Base-by-base conservation (phyloP, 2,113 vertebrate genomes). In the Dicaeum eximium region DNA sequence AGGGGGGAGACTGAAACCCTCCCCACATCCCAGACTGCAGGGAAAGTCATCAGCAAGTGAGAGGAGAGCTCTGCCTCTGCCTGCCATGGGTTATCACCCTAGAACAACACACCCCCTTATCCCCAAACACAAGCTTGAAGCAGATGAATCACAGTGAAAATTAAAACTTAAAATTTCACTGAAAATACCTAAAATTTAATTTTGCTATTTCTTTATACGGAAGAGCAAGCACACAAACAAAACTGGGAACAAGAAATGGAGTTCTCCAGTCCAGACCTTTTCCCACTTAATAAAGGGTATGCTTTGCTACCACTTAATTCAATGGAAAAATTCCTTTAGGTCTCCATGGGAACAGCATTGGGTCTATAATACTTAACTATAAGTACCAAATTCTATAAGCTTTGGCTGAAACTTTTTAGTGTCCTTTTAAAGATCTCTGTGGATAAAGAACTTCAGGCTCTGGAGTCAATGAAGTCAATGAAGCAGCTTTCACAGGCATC, bases 341-440 rank as follows among this genome's bases (percentile, higher is more conserved):
- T 93, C 92, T 96, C 94, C 88, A 88, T 92, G 93, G 95, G 92
- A 96, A 95, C 93, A 75, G 90, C 79, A 50, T 30, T 23, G 60
- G 72, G 82, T 78, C 92, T 91, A 83, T 90, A 88, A 93, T 23
- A 90, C 92, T 93, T 88, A 93, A 93, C 85, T 69, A 64, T 82
- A 94, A 95, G 93, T 56, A 94, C 94, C 90, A 83, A 90, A 92
- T 92, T 96, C 96, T 96, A 79, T 80, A 81, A 97, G 92, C 92
- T 96, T 66, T 56, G 90, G 85, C 85, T 90, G 88, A 82, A 94
- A 96, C 40, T 90, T 95, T 88, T 95, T 74, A 67, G 75, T 60
- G 77, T 96, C 90, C 82, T 86, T 96, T 95, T 71, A 92, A 95
- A 97, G 90, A 95, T 94, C 64, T 81, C 82, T 31, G 67, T 0